Conservation (phyloP, 2,797 vertebrate species). For the Chaenodraco wilsoni region DNA sequence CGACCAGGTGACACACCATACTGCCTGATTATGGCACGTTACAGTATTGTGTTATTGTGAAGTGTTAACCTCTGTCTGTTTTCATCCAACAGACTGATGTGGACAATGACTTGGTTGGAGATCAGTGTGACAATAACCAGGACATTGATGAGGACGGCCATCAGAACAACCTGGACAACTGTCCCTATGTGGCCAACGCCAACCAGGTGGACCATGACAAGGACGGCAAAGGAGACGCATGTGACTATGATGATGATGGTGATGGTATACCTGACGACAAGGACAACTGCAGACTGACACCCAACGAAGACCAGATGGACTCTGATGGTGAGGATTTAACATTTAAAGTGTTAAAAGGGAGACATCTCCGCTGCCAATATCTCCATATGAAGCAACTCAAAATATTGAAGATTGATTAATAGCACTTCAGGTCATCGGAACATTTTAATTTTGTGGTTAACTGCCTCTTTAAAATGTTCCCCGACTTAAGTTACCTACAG, state of each 20-base stretch:
- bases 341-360: not conserved
- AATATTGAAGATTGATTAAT: too few species aligned
- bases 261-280: conserved; percentile 94
- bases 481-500: not conserved
- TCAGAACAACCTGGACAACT: conserved; percentile 98
- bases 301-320: conserved; percentile 91
- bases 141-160: conserved; percentile 98
- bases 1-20: conserved; percentile 86
- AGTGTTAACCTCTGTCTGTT: conserved; percentile 16
- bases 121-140: conserved; percentile 96
- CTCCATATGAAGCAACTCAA: too few species aligned
- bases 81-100: conserved; percentile 84
- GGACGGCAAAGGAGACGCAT: conserved; percentile 95
- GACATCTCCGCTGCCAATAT: too few species aligned
- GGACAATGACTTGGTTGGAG: conserved; percentile 96
- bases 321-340: conserved; percentile 86
- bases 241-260: conserved; percentile 95
- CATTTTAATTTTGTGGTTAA: too few species aligned
- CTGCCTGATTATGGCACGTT: not conserved
- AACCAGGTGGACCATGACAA: conserved; percentile 97
- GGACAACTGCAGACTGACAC: conserved; percentile 96
- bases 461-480: not conserved
- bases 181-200: conserved; percentile 94
- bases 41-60: too few species aligned
- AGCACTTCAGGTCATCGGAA: too few species aligned